phyloP scores from a whole-genome alignment of 2,888 invertebrate genomes.

The Caenorhabditis wallacei region DNA sequence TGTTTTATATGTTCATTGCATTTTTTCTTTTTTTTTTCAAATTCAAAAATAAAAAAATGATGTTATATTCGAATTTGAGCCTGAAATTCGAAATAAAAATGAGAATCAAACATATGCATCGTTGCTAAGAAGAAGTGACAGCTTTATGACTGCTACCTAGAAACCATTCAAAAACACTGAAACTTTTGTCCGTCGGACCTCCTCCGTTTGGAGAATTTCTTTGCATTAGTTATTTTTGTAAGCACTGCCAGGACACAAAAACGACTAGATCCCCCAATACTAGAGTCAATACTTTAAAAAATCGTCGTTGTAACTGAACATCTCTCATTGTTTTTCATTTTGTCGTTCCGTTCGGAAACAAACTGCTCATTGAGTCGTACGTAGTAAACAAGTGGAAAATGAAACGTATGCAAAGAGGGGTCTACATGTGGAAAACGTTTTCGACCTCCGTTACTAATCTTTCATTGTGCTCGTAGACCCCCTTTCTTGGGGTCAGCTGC shows the following conservation, averaged over 20 bases:
- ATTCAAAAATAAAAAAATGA: neutral
- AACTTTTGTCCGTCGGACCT: conserved; percentile 23
- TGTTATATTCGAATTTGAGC: neutral
- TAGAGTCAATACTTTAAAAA: neutral
- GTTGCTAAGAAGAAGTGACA: conserved; percentile 30
- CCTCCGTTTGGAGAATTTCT: conserved; percentile 21
- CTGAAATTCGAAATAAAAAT: neutral
- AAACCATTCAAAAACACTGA: conserved; percentile 28
- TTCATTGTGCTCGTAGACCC: conserved; percentile 13
- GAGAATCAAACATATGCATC: neutral
- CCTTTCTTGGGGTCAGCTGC: conserved; percentile 1
- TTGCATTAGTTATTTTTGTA: conserved; percentile 54
- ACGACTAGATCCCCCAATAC: neutral
- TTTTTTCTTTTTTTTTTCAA: conserved; percentile 21
- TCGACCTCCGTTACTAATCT: conserved; percentile 39
- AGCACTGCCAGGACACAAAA: neutral
- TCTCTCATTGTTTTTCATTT: conserved; percentile 43
- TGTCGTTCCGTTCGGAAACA: neutral
- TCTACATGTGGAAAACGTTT: conserved; percentile 32
- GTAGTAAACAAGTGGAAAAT: conserved; percentile 49
- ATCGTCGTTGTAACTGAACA: neutral
- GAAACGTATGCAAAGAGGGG: conserved; percentile 38
- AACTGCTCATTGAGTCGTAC: neutral
- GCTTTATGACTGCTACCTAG: conserved; percentile 30
- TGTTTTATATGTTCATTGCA: conserved; percentile 22